Evolutionary conservation across 2,888 invertebrate genomes (phyloP).

Genomic region (Copidosoma aretas): DNA sequence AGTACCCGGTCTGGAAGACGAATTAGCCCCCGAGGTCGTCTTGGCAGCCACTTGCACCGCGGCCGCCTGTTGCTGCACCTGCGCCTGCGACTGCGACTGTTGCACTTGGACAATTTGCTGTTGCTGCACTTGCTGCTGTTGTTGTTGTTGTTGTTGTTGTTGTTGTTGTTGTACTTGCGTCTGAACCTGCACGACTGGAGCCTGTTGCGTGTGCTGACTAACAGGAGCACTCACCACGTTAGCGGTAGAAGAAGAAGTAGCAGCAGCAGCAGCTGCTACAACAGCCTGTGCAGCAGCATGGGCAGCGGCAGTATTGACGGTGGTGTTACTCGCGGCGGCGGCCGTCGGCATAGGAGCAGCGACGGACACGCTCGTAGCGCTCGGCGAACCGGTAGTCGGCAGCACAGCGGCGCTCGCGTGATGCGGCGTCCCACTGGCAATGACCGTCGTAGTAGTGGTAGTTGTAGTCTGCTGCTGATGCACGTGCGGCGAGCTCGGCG

Average conservation of each 20-base stretch:
- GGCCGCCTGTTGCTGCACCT: conserved; percentile 39
- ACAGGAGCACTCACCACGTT: background rate
- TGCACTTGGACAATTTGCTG: conserved; percentile 6
- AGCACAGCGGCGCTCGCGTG: conserved; percentile 27
- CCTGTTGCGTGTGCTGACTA: conserved; percentile 9
- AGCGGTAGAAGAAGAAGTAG: conserved; percentile 42
- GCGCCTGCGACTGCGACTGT: conserved; percentile 59
- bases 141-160: conserved; percentile 2
- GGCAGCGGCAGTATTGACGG: conserved; percentile 46
- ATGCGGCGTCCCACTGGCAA: conserved; percentile 16
- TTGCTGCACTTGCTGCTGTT: background rate
- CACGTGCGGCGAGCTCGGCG: background rate
- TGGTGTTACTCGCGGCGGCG: background rate
- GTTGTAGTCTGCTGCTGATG: no score
- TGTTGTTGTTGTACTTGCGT: conserved; percentile 11
- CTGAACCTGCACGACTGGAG: background rate
- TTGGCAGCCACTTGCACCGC: conserved; percentile 36
- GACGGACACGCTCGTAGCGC: conserved; percentile 42
- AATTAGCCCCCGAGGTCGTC: conserved; percentile 29
- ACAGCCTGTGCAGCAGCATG: no score
- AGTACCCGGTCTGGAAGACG: conserved; percentile 50
- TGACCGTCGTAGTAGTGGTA: conserved; percentile 25
- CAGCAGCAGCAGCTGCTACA: conserved; percentile 51
- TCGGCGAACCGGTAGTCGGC: conserved; percentile 41
- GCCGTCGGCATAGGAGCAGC: background rate